phyloP scores from a whole-genome alignment of 2,888 invertebrate species.

The Pharmacophagus antenor region DNA sequence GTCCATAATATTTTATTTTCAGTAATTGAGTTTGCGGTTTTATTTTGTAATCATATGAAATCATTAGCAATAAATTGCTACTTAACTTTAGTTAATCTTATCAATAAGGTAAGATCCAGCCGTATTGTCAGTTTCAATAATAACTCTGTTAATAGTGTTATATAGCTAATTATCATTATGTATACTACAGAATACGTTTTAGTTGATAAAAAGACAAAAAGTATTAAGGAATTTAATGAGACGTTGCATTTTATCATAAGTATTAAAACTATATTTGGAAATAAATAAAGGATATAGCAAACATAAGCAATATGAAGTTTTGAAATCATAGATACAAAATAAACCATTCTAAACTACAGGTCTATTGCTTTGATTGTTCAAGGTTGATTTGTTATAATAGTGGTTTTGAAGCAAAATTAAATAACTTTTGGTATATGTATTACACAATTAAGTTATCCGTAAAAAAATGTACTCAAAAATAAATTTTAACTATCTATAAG shows the following conservation, averaged over 20 bases:
- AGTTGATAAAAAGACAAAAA: no score
- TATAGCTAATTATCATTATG: no score
- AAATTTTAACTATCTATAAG: no score
- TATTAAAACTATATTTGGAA: neutral
- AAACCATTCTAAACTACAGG: conserved; percentile 21
- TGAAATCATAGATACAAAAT: conserved; percentile 17
- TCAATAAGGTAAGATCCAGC: neutral
- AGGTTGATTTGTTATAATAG: conserved; percentile 8
- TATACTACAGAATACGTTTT: no score
- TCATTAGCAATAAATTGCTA: neutral
- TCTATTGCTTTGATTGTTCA: conserved; percentile 14
- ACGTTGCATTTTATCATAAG: no score
- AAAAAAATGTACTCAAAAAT: no score
- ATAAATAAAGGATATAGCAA: neutral
- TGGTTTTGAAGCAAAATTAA: conserved; percentile 1
- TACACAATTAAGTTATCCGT: no score
- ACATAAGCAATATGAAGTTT: conserved; percentile 17
- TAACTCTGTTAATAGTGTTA: no score
- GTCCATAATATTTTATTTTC: neutral
- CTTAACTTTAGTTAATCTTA: neutral
- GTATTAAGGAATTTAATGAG: no score
- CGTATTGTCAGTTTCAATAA: neutral
- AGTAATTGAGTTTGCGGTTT: neutral
- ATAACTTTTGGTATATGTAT: neutral
- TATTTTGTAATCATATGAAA: neutral